Evolutionary conservation across 2,113 vertebrate species (phyloP), one percentile per base, ranked within the genome.

Genomic region (Heliornis fulica): DNA sequence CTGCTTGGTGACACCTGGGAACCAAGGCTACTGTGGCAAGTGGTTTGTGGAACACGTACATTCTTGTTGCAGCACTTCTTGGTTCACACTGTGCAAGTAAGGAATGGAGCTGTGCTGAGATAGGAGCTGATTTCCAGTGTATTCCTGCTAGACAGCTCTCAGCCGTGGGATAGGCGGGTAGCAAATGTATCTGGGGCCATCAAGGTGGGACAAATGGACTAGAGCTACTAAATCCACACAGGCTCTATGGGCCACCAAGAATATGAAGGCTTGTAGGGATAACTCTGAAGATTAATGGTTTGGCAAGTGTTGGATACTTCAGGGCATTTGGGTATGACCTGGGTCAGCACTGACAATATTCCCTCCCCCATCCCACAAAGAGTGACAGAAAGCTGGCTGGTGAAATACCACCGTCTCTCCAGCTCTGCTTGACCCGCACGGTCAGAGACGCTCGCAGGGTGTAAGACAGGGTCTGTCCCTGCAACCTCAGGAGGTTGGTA

Each of bases 401-500:
- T 19, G 11, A 74, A 70, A 41, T 4, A 34, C 4, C 32, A 34
- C 9, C 3, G 1, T 36, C 77, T 51, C 43, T 77, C 23, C 6
- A 17, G 31, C 45, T 26, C 45, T 69, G 36, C 34, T 87, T 26
- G 6, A 40, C 13, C 1, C 0, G 0, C 26, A 7, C 8, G 10
- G 40, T 34, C 36, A 56, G 48, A 88, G 21, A 1, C 17, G 66
- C 29, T 66, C 40, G 16, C 36, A 71, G 11, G 5, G 7, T 1
- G 0, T 40, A 18, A 51, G 25, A 43, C 2, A 32, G 13, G 2
- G 1, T 56, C 31, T 75, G 17, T 21, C 22, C 21, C 14, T 40
- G 38, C 36, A 86, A 15, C 10, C 8, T 51, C 18, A 0, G 0
- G 5, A 46, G 29, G 16, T 15, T 6, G 1, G 26, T 59, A 57